A percentile compares a stretch with the other conserved stretches of the same genome.
Evolutionary conservation across 2,113 vertebrate species (phyloP).

Genomic region (Psittacula cyanocephala): DNA sequence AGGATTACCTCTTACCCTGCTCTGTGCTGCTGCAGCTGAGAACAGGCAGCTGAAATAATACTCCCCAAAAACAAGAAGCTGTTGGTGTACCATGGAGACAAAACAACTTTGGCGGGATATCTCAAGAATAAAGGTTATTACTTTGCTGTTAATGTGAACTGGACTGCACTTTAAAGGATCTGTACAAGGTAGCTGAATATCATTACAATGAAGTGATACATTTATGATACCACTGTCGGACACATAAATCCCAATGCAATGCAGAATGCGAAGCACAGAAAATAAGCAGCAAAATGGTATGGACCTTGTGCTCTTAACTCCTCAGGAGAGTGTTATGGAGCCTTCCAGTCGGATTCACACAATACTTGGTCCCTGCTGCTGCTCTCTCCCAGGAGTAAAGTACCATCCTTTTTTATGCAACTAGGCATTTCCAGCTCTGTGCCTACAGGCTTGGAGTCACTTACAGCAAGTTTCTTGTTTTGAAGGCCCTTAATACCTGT

Average conservation of each 20-base stretch:
- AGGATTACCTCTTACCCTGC: background rate
- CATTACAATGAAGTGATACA: background rate
- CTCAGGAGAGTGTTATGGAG: background rate
- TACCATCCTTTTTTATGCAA: background rate
- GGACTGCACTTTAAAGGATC: background rate
- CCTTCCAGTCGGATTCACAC: background rate
- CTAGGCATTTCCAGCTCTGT: background rate
- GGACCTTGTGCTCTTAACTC: background rate
- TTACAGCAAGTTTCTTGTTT: background rate
- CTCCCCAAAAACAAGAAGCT: background rate
- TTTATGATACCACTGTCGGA: background rate
- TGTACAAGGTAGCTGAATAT: background rate
- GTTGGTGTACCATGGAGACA: background rate
- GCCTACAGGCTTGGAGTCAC: background rate
- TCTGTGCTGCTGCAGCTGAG: background rate
- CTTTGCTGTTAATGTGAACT: background rate
- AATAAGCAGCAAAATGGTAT: background rate
- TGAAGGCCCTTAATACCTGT: background rate
- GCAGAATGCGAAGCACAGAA: background rate
- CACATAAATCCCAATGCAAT: background rate
- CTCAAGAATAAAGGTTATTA: background rate
- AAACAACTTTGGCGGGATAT: background rate
- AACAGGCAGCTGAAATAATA: conserved; percentile 10
- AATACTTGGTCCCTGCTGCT: background rate
- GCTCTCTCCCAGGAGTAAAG: background rate